A percentile compares a stretch with the other conserved stretches of the same genome.
phyloP scores from a whole-genome alignment of 2,888 invertebrate species.

The Candidula unifasciata region DNA sequence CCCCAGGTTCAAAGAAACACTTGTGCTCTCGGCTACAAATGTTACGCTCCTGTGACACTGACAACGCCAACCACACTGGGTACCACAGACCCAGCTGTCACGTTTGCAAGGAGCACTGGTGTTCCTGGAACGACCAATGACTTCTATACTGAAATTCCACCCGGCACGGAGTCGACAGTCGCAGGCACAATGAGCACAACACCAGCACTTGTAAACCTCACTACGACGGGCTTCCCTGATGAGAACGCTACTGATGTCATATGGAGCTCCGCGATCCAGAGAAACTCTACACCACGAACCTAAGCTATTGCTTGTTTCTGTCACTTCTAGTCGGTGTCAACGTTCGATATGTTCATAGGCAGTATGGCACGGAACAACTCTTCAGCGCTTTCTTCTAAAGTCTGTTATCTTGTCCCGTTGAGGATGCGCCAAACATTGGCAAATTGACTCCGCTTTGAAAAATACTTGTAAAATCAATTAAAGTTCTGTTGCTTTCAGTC shows the following conservation, averaged over 20 bases:
- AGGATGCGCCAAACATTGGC: too few species aligned
- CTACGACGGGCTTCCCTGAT: not conserved
- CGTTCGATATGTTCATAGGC: not conserved
- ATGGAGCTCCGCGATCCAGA: not conserved
- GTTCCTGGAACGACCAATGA: not conserved
- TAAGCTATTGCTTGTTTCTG: not conserved
- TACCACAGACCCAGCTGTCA: not conserved
- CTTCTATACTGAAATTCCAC: not conserved
- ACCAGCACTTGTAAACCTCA: not conserved
- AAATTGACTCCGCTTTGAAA: too few species aligned
- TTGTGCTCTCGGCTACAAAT: not conserved
- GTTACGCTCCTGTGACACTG: not conserved
- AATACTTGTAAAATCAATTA: too few species aligned
- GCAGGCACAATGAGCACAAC: not conserved
- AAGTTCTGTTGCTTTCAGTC: too few species aligned
- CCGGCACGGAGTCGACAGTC: not conserved
- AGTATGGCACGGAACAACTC: too few species aligned
- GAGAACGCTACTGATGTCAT: not conserved
- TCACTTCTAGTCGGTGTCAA: not conserved
- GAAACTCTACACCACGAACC: not conserved
- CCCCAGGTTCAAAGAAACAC: not conserved
- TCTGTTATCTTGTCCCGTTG: too few species aligned
- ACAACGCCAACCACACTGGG: not conserved
- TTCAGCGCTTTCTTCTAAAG: too few species aligned
- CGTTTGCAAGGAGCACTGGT: not conserved